These are phyloP conservation scores for Escarpia spicata DNA, from an alignment of 2,888 invertebrate genomes.

Conservation along the genomic window DNA sequence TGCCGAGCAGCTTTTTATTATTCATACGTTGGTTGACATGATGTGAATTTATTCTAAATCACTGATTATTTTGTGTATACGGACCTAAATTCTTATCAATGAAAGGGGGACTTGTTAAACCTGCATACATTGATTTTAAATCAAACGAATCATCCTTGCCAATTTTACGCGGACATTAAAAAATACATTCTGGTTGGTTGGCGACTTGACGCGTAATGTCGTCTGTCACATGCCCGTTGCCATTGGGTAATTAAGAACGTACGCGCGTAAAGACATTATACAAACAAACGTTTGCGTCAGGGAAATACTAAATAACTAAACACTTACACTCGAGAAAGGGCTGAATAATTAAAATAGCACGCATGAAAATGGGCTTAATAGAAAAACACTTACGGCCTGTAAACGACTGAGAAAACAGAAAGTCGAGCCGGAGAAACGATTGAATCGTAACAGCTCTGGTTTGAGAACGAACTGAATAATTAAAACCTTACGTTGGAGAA, in stretches of 20 bases:
- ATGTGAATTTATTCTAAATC: not conserved
- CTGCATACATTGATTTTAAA: not conserved
- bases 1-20: not conserved
- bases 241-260: not conserved
- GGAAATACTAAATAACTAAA: not conserved
- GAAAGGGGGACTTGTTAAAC: not conserved
- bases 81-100: not conserved
- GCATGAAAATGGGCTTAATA: constrained; percentile 5
- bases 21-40: not conserved
- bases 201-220: not conserved
- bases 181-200: not conserved
- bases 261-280: not conserved
- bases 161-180: not conserved
- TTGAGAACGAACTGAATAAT: not conserved
- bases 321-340: not conserved
- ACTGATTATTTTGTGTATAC: not conserved
- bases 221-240: not conserved
- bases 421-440: not conserved
- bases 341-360: not conserved
- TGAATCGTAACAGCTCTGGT: not conserved
- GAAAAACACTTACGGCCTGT: not conserved
- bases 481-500: not conserved
- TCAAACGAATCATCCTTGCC: not conserved
- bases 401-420: not conserved
- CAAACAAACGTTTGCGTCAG: not conserved